These are phyloP conservation scores for Corythoichthys intestinalis DNA, from an alignment of 2,113 vertebrate species.

Conservation along the genomic window DNA sequence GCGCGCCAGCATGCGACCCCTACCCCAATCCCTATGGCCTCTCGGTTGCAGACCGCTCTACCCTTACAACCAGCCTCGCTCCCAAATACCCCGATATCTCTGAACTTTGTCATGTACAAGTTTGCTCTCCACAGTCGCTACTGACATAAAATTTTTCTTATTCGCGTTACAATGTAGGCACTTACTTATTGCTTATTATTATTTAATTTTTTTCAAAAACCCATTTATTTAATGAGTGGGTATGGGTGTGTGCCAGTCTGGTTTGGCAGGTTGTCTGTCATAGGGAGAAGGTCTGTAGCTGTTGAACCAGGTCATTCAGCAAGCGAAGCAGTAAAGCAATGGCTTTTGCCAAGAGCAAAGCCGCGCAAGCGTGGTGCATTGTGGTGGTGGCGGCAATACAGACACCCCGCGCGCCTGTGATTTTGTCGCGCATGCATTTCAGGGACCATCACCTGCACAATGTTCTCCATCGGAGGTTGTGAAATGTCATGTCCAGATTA, in stretches of 20 bases:
- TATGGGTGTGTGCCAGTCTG: conserved; percentile 67
- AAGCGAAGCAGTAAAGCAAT: conserved; percentile 47
- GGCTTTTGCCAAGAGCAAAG: conserved; percentile 55
- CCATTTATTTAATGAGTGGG: conserved; percentile 23
- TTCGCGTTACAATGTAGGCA: neutral
- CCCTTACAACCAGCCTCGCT: conserved; percentile 63
- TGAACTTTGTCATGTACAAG: neutral
- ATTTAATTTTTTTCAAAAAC: neutral
- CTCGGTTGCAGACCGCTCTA: conserved; percentile 63
- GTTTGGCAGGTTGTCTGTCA: conserved; percentile 45
- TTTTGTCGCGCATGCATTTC: conserved; percentile 94
- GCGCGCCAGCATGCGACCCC: conserved; percentile 64
- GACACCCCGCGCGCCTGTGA: conserved; percentile 52
- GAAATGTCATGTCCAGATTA: conserved; percentile 4
- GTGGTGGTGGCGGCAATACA: conserved; percentile 39
- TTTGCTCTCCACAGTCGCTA: neutral
- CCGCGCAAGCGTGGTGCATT: conserved; percentile 42
- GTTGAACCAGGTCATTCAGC: conserved; percentile 52
- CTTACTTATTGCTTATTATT: neutral
- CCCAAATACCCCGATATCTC: conserved; percentile 45
- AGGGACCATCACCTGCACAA: conserved; percentile 92
- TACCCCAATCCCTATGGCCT: conserved; percentile 50
- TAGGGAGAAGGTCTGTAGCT: conserved; percentile 67
- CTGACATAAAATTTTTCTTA: neutral
- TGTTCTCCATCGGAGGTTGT: conserved; percentile 92